Evolutionary conservation across 2,113 vertebrate genomes (phyloP).

Genomic region (Elephas maximus): DNA sequence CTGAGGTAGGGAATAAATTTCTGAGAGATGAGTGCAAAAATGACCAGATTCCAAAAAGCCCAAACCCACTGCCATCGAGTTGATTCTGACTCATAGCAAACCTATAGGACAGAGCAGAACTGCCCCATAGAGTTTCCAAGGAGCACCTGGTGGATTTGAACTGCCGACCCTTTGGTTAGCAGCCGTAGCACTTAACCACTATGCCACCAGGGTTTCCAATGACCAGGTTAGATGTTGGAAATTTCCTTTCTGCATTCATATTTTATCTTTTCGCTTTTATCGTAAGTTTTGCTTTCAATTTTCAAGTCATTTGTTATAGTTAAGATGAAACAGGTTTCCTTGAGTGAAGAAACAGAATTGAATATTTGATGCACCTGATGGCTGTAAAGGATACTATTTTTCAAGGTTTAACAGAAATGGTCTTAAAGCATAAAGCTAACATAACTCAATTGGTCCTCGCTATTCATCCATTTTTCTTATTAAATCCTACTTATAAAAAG

Average conservation of each 20-base stretch:
- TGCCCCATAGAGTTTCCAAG: no score
- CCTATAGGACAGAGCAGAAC: no score
- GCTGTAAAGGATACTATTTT: constrained; percentile 3
- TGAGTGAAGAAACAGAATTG: neutral
- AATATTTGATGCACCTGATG: constrained; percentile 11
- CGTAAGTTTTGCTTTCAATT: constrained; percentile 31
- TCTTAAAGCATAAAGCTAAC: constrained; percentile 7
- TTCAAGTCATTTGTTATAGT: constrained; percentile 65
- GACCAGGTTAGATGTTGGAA: neutral
- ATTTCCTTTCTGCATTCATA: neutral
- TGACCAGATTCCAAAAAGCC: neutral
- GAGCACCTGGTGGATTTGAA: no score
- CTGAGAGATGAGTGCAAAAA: neutral
- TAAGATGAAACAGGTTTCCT: constrained; percentile 52
- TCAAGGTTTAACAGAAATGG: constrained; percentile 14
- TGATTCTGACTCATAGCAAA: no score
- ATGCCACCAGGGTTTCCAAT: no score
- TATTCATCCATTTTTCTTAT: constrained; percentile 51
- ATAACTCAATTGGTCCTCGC: neutral
- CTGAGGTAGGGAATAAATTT: neutral
- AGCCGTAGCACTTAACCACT: no score
- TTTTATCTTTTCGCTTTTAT: constrained; percentile 52
- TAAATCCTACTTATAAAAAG: constrained; percentile 40
- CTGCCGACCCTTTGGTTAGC: no score
- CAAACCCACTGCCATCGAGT: no score